A percentile compares a stretch with the other conserved stretches of the same genome.
Conservation (phyloP, 2,113 vertebrate species). For the Microtus richardsoni region DNA sequence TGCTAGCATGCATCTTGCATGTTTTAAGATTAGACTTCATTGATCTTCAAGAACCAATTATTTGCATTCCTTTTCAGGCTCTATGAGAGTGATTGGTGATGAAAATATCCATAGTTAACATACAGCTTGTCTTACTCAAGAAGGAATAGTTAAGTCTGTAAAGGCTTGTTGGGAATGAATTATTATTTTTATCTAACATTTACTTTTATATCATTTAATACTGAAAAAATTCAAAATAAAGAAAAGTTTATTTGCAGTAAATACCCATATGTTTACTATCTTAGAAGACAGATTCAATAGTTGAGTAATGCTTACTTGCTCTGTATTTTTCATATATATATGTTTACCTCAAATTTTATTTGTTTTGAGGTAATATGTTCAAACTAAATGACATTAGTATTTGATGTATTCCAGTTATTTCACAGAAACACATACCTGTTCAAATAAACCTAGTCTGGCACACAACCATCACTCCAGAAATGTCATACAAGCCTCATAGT, state of each 20-base stretch:
- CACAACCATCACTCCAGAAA: neutral
- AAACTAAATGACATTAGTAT: neutral
- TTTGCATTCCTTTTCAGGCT: neutral
- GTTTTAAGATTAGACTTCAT: neutral
- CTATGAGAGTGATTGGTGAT: neutral
- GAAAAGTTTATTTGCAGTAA: neutral
- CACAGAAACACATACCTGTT: neutral
- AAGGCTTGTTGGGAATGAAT: neutral
- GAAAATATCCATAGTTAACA: neutral
- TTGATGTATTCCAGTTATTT: neutral
- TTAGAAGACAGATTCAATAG: neutral
- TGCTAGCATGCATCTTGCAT: neutral
- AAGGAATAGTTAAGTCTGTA: neutral
- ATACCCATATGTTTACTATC: neutral
- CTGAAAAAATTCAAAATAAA: neutral
- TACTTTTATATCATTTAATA: neutral
- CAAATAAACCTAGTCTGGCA: neutral
- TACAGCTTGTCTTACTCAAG: neutral
- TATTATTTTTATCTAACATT: neutral
- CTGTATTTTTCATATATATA: neutral
- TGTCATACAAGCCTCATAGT: neutral
- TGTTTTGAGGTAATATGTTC: neutral
- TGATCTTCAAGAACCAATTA: neutral
- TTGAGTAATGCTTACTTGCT: neutral
- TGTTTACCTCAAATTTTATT: neutral